Evolutionary conservation across 2,888 invertebrate species (phyloP), one percentile per base, ranked within the genome.

Genomic region (Pheosia gnoma): DNA sequence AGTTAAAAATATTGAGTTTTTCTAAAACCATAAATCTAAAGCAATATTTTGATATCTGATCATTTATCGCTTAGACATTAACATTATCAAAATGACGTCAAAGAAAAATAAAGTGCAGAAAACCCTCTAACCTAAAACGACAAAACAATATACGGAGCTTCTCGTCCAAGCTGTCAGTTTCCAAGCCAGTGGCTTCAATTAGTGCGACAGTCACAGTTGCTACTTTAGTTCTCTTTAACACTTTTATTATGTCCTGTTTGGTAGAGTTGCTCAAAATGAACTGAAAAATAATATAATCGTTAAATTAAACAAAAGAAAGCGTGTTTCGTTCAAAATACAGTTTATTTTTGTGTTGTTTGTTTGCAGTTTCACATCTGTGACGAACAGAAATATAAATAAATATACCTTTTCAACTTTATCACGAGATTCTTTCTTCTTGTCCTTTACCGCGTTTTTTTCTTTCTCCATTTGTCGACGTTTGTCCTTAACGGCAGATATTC

Each of bases 191-290:
- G 49, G 97, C 98, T 91, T 99, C 98, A 43, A 99, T 97, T 66
- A 99, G 94, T 51, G 98, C 97, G 78, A 99, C 96, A 59, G 98
- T 99, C 11, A 99, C 98, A 41, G 98, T 98, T 13, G 98, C 91
- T 51, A 85, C 62, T 83, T 89, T 91, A 9, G 72, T 78, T 67
- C 78, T 88, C 72, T 88, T 90, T 4, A 71, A 68, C 38, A 65
- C 56, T 74, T 77, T 86, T 4, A 72, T 59, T 13, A 72, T 60
- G 25, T 86, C 84, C 58, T 83, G 78, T 70, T 86, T 89, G 1
- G 82, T 76, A n/a, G 87, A 85, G 62, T 90, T 92, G 59, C 86
- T 89, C 13, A 93, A 78, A 72, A 92, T 73, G 55, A 89, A 82
- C 92, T 93, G 80, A 49, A 82, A 83, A 62, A 59, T n/a, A 55